Base-by-base conservation (phyloP, 2,797 vertebrate genomes). In the Gouania willdenowi region DNA sequence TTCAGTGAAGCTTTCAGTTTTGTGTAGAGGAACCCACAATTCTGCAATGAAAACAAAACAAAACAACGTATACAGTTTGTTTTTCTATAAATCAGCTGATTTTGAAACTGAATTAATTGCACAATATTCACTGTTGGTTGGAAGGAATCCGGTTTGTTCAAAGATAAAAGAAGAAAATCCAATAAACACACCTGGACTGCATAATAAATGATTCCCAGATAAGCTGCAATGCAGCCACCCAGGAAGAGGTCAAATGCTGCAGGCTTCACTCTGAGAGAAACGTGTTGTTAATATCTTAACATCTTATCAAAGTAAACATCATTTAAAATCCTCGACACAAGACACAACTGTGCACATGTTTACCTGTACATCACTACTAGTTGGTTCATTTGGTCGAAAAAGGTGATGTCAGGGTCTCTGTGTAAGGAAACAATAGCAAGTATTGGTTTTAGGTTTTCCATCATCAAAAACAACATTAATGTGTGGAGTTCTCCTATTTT, bases 181-280 rank as follows among this genome's bases (percentile, higher is more conserved):
- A 13, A 27, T 18, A 63, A n/a, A n/a, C 75, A 28, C 17, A 91
- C 91, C 90, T 90, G 87, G 16, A 90, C 78, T 18, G 66, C 46
- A 19, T 81, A 87, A 59, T 90, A 90, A 41, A 89, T 71, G 0
- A 91, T 64, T 39, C 83, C 89, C 61, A 92, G 66, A 61, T 92
- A 92, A 3, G 72, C 89, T 8, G 86, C 80, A n/a, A 92, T 90
- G 50, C 89, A 87, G 17, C 89, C 84, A 0, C 90, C 88, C 4
- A 92, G 68, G 68, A 92, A 90, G 21, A 92, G 83, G 62, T 92
- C 90, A 33, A 92, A 92, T 1, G 88, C 88, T 8, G 91, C 89
- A n/a, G 91, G 90, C 25, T 92, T 92, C 59, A 92, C 88, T 73
- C 90, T 92, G 53, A 20, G 52, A 53, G 16, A 23, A 53, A 38